Base-by-base conservation (phyloP, 2,888 invertebrate species). In the Pediacus dermestoides region DNA sequence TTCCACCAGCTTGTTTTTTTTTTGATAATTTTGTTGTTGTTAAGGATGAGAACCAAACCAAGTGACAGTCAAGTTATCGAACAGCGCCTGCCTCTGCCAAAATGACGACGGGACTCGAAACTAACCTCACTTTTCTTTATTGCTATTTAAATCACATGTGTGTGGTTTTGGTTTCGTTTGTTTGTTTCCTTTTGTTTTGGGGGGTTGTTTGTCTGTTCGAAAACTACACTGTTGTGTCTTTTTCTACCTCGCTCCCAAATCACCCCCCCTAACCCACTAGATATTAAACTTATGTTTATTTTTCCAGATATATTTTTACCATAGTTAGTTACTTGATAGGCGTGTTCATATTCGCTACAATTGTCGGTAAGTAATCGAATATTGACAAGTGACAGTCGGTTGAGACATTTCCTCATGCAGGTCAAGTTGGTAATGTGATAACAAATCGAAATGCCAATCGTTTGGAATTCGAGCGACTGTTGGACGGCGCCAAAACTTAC, bases 371-470 rank as follows among this genome's bases (percentile, higher is more conserved):
- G 79, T 72, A 35, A 38, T 7, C 12, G 7, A 30, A 1, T n/a
- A 38, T 8, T 16, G 27, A 7, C 18, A 10, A 11, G 14, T 16
- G 37, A 13, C 7, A 14, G 10, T 28, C 18, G 18, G 8, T 18
- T 18, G 8, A 18, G 8, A 6, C 18, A 22, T 16, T 10, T 21
- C 39, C 33, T 42, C 36, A 65, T 66, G 15, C 62, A 81, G 82
- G 95, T 34, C 95, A 96, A 79, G 95, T 96, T 35, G 95, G 95
- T 51, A 95, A 94, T 71, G 94, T 95, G 61, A 95, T 95, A 70
- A 94, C 93, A 34, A 96, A 96, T 72, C 80, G 94, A 55, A 96
- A 95, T 68, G 95, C 95, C 30, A 94, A 93, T 70, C 80, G 95
- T 33, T 76, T 94, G 58, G 95, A 95, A 73, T 95, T 95, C 62